phyloP scores from a whole-genome alignment of 2,797 vertebrate species.

The Hemibagrus guttatus region DNA sequence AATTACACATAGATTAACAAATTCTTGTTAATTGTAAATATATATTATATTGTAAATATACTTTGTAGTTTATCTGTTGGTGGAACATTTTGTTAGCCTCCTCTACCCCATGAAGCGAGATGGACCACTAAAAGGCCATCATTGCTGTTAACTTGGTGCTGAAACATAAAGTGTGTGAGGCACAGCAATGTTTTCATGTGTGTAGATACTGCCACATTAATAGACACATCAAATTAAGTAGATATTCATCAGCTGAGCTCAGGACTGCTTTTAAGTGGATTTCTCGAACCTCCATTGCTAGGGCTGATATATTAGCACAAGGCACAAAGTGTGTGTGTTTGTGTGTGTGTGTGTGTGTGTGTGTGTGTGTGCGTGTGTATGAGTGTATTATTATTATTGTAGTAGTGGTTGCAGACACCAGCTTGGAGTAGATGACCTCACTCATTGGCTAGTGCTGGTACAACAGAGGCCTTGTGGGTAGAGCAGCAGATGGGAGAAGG shows the following conservation, averaged over 20 bases:
- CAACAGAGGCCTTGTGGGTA: conserved; percentile 56
- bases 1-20: neutral
- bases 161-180: neutral
- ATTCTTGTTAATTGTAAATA: too few relatives aligned
- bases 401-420: conserved; percentile 36
- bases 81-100: neutral
- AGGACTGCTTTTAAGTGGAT: neutral
- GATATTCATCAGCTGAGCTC: neutral
- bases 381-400: conserved; percentile 19
- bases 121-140: neutral
- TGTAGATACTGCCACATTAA: neutral
- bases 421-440: conserved; percentile 58
- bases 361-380: conserved; percentile 18
- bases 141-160: neutral
- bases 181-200: neutral
- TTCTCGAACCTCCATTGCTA: neutral
- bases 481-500: conserved; percentile 61
- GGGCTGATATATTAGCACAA: neutral
- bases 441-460: conserved; percentile 54
- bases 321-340: neutral
- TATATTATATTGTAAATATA: neutral
- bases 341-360: neutral
- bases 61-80: neutral
- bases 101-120: neutral
- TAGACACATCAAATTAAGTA: neutral